Evolutionary conservation across 2,113 vertebrate genomes (phyloP), one percentile per base, ranked within the genome.

Genomic region (Hucho hucho): DNA sequence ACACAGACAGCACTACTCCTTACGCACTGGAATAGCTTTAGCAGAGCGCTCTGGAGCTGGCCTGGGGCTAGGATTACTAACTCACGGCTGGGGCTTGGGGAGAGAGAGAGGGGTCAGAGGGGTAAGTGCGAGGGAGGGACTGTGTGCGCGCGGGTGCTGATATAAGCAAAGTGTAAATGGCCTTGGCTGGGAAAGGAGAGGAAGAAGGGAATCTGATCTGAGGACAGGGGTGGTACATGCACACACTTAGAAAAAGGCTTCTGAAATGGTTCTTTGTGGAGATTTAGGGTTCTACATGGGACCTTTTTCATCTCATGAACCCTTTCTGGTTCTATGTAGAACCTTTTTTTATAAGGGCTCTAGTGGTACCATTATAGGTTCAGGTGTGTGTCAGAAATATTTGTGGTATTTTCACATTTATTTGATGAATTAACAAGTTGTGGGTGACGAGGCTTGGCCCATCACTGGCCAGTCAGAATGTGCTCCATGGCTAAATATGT

Each of bases 31-130:
- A 86, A 78, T 46, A 72, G 80, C 83, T 78, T 76, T 77, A 75
- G 58, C 63, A 83, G 82, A 82, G 74, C 75, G 80, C 76, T 86
- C 81, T 64, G 58, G 81, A 81, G 74, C 72, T 67, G 49, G 75
- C 85, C 78, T 63, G 67, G 22, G 81, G 84, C 81, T 75, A 79
- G 68, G 80, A 80, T 84, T 83, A 87, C 75, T 43, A 77, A 75
- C 20, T 53, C 49, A 53, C 4, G 49, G 49, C 3, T 18, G 49
- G 66, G 83, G 53, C 70, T 70, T 81, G 84, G 71, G 72, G 53
- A 81, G 77, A 28, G 76, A 76, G 72, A 86, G 79, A 84, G 77
- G 82, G 85, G 84, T 87, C 81, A 13, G 37, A 81, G 75, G 80
- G 66, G 61, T 82, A 79, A 70, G 75, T 81, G 65, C 74, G 81